phyloP scores from a whole-genome alignment of 2,888 invertebrate genomes.

The Dolomedes plantarius region DNA sequence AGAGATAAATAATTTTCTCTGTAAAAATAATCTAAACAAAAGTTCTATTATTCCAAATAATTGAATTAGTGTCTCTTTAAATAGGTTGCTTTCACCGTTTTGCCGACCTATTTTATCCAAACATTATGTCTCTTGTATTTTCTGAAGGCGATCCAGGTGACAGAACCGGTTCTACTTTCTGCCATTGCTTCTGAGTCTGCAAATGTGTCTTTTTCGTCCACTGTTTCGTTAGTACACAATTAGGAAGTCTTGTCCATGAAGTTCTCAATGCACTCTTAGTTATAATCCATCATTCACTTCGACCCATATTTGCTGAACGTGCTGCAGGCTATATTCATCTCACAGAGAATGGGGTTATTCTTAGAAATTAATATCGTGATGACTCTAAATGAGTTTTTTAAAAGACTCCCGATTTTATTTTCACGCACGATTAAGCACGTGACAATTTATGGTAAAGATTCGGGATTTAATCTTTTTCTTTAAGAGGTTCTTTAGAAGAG shows the following conservation, averaged over 20 bases:
- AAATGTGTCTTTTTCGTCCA: too few species aligned
- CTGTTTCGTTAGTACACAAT: too few species aligned
- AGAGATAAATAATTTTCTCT: too few species aligned
- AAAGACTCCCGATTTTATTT: not conserved
- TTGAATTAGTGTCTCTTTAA: too few species aligned
- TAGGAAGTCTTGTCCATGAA: too few species aligned
- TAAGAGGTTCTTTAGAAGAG: too few species aligned
- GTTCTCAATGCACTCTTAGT: too few species aligned
- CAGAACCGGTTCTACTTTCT: not conserved
- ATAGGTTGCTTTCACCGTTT: too few species aligned
- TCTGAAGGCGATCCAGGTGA: conserved; percentile 9
- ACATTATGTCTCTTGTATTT: not conserved
- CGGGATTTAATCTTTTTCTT: not conserved
- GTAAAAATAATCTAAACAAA: too few species aligned
- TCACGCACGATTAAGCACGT: not conserved
- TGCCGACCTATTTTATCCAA: too few species aligned
- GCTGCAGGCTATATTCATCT: not conserved
- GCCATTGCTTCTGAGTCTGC: too few species aligned
- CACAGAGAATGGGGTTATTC: not conserved
- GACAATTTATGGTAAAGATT: not conserved
- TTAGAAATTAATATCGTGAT: not conserved
- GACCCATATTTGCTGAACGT: not conserved
- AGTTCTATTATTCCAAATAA: too few species aligned
- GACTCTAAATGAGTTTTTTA: not conserved
- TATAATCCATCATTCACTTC: not conserved